Evolutionary conservation across 1,140 invertebrate species (phyloP).

Genomic region (Sipha flava): DNA sequence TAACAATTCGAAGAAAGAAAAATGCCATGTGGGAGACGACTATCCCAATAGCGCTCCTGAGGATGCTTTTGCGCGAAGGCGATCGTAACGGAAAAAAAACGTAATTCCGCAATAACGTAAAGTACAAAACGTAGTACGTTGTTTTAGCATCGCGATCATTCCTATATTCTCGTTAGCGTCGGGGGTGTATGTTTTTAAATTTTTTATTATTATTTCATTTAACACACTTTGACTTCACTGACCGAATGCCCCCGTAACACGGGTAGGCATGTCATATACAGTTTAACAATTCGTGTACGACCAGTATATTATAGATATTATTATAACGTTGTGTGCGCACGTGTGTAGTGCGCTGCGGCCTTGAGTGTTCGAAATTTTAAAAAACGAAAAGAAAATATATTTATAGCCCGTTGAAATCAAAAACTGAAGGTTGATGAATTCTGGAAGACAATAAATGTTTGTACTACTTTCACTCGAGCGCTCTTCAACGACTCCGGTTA

Average conservation of each 20-base stretch:
- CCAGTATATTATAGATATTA: background rate
- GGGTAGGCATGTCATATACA: background rate
- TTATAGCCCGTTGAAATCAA: background rate
- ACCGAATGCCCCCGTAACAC: background rate
- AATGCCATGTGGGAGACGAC: too few relatives aligned
- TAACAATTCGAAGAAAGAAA: too few relatives aligned
- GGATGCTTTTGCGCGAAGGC: too few relatives aligned
- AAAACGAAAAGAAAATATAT: constrained; percentile 9
- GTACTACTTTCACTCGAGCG: constrained; percentile 15
- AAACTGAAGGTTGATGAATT: background rate
- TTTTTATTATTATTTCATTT: too few relatives aligned
- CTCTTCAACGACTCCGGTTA: background rate
- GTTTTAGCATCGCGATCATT: too few relatives aligned
- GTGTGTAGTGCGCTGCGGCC: background rate
- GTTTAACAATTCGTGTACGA: too few relatives aligned
- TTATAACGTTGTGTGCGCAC: background rate
- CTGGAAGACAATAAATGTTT: constrained; percentile 7
- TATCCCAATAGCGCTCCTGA: too few relatives aligned
- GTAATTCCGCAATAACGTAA: too few relatives aligned
- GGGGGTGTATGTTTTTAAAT: too few relatives aligned
- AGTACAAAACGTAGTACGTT: too few relatives aligned
- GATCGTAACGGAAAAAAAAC: too few relatives aligned
- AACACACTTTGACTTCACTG: background rate
- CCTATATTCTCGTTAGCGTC: too few relatives aligned
- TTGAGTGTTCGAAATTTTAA: constrained; percentile 1